Percentiles rank a stretch among this genome's conserved stretches.
These are phyloP conservation scores for Champsocephalus gunnari DNA, from an alignment of 2,797 vertebrate species.

Conservation along the genomic window DNA sequence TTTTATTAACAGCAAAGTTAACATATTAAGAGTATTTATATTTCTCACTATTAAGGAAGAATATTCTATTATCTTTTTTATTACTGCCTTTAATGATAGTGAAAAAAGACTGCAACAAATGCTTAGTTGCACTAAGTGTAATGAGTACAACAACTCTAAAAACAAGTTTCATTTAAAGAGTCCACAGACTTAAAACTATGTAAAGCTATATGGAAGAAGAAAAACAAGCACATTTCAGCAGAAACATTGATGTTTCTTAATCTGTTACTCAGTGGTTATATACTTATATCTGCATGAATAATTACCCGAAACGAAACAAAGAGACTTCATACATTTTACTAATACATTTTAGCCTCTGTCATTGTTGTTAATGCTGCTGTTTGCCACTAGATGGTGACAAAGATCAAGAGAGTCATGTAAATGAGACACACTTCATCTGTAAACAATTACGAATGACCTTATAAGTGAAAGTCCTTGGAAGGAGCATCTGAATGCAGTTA, in stretches of 20 bases:
- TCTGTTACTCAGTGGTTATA: not conserved
- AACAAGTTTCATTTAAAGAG: not conserved
- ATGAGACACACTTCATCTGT: not conserved
- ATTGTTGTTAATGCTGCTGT: not conserved
- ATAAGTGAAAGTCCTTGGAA: not conserved
- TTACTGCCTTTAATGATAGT: not conserved
- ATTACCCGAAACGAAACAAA: not conserved
- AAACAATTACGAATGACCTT: not conserved
- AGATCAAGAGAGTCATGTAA: not conserved
- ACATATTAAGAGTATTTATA: not conserved
- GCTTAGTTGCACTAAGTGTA: too few relatives aligned
- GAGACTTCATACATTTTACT: not conserved
- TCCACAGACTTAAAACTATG: too few relatives aligned
- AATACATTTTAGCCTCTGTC: not conserved
- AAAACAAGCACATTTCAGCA: not conserved
- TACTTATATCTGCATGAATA: not conserved
- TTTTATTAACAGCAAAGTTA: slow-evolving; percentile 5
- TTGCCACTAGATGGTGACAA: slow-evolving; percentile 17
- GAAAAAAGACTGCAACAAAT: not conserved
- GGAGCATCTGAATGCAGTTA: not conserved
- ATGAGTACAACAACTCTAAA: not conserved
- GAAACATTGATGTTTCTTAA: not conserved
- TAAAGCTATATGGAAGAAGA: too few relatives aligned
- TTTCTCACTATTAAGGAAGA: not conserved
- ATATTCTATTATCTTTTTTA: not conserved